Percentiles rank a stretch among this genome's conserved stretches.
These are phyloP conservation scores for Macrosteles quadrilineatus DNA, from an alignment of 1,140 invertebrate genomes.

Conservation along the genomic window DNA sequence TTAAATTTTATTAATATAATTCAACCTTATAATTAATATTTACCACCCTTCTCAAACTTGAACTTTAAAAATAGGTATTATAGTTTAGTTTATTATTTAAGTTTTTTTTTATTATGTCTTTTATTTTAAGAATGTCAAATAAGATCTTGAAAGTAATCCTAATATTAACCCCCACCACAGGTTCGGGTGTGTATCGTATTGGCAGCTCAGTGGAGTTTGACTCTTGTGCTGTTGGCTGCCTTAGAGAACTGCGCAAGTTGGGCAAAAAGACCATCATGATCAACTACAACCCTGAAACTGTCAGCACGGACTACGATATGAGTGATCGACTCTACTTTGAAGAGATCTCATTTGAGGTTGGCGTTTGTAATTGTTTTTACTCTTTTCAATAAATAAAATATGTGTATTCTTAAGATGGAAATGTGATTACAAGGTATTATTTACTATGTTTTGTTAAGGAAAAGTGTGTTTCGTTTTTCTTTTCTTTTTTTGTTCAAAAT, in stretches of 20 bases:
- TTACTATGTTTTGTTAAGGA: neutral
- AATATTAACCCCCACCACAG: no score
- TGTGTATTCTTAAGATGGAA: no score
- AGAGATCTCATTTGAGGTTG: conserved; percentile 96
- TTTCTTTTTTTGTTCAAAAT: no score
- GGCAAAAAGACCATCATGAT: conserved; percentile 95
- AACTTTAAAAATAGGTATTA: no score
- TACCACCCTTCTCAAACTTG: no score
- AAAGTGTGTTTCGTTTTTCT: neutral
- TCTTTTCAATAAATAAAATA: neutral
- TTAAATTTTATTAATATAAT: no score
- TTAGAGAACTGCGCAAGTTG: conserved; percentile 85
- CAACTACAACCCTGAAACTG: conserved; percentile 99
- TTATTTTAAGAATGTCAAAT: no score
- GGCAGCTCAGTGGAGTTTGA: conserved; percentile 99
- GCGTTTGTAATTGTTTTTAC: no score
- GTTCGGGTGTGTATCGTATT: conserved; percentile 98
- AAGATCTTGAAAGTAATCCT: no score
- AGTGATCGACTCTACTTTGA: conserved; percentile 98
- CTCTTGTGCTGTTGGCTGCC: conserved; percentile 98
- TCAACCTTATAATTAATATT: no score
- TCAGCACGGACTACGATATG: conserved; percentile 99
- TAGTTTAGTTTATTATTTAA: no score
- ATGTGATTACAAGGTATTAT: neutral
- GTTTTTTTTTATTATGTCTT: no score